These are phyloP conservation scores for Euleptes europaea DNA, from an alignment of 2,113 vertebrate genomes.

Conservation along the genomic window DNA sequence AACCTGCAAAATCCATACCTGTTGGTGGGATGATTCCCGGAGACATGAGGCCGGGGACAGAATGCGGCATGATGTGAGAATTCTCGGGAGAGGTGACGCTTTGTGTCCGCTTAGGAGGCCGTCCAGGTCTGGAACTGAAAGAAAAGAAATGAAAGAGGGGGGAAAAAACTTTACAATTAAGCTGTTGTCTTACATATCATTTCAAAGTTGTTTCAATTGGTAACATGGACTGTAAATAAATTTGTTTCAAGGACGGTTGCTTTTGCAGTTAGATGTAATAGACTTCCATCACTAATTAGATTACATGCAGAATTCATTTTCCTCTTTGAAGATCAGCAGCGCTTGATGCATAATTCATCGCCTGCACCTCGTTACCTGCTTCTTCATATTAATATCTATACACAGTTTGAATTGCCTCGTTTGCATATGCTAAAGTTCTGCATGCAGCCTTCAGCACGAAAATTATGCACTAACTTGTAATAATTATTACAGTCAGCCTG, in stretches of 20 bases:
- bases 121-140: constrained; percentile 97
- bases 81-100: constrained; percentile 97
- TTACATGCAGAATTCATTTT: constrained; percentile 99
- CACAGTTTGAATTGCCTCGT: constrained; percentile 99
- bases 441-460: constrained; percentile 96
- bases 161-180: constrained; percentile 87
- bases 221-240: constrained; percentile 99
- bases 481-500: constrained; percentile 99
- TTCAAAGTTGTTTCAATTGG: constrained; percentile 93
- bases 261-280: constrained; percentile 99
- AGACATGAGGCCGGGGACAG: constrained; percentile 98
- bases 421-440: constrained; percentile 99
- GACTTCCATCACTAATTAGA: constrained; percentile 99
- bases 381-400: constrained; percentile 99
- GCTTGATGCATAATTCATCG: constrained; percentile 99
- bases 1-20: constrained; percentile 79
- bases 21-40: constrained; percentile 98
- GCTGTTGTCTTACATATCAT: constrained; percentile 91
- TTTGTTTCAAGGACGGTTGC: constrained; percentile 99
- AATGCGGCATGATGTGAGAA: constrained; percentile 99
- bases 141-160: constrained; percentile 76
- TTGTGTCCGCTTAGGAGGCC: constrained; percentile 97
- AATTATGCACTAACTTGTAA: constrained; percentile 99
- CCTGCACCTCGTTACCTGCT: constrained; percentile 99
- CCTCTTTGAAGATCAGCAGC: constrained; percentile 99